A percentile compares a stretch with the other conserved stretches of the same genome.
Conservation (phyloP, 2,797 vertebrate species). For the Sphaeramia orbicularis region DNA sequence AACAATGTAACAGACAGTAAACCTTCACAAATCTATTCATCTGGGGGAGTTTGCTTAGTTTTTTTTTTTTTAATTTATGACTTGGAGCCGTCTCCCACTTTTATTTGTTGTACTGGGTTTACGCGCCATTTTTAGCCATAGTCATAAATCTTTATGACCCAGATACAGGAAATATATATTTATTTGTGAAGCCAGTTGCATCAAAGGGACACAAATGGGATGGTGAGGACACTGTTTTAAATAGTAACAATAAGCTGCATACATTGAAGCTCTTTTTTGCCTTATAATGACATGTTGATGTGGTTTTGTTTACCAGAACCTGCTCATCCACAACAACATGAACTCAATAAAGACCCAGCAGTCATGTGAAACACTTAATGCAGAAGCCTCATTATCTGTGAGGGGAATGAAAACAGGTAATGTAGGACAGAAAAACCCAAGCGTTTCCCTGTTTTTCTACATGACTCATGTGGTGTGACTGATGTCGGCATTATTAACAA, state of each 20-base stretch:
- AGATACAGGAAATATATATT: slow-evolving; percentile 25
- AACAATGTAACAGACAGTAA: slow-evolving; percentile 11
- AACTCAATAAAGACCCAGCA: no score
- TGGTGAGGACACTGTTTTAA: background rate
- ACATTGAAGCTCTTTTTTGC: no score
- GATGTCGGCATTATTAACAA: slow-evolving; percentile 17
- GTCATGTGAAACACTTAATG: background rate
- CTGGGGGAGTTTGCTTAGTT: background rate
- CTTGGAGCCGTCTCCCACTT: slow-evolving; percentile 23
- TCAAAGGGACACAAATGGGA: background rate
- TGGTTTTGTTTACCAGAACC: no score
- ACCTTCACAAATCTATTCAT: background rate
- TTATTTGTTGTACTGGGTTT: slow-evolving; percentile 26
- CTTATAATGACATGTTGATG: no score
- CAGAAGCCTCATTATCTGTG: slow-evolving; percentile 3
- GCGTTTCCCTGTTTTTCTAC: slow-evolving; percentile 5
- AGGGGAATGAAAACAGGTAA: background rate
- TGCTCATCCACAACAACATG: no score
- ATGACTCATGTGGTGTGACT: slow-evolving; percentile 14
- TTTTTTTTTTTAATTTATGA: slow-evolving; percentile 15
- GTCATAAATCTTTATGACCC: slow-evolving; percentile 60
- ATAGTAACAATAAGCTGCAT: no score
- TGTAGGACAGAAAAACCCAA: background rate
- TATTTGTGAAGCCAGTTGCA: background rate
- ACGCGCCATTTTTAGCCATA: slow-evolving; percentile 41